Evolutionary conservation across 2,888 invertebrate genomes (phyloP).

Genomic region (Hemistola chrysoprasaria): DNA sequence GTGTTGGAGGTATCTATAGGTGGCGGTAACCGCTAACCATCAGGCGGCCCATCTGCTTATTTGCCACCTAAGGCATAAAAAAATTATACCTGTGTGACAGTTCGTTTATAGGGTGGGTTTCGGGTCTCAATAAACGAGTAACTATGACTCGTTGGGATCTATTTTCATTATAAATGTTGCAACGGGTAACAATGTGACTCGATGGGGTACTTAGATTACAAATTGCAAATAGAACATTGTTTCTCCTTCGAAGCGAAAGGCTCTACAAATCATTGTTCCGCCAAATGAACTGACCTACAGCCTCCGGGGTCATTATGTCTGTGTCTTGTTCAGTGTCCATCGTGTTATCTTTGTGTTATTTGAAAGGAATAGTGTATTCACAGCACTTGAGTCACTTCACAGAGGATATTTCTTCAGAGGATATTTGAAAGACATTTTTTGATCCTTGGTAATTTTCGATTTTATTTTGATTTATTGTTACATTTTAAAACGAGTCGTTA

Average conservation of each 20-base stretch:
- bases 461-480: not conserved
- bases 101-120: too few relatives aligned
- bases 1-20: too few relatives aligned
- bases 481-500: constrained; percentile 4
- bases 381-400: constrained; percentile 10
- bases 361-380: constrained; percentile 18
- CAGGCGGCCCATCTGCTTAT: too few relatives aligned
- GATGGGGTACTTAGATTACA: too few relatives aligned
- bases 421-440: not conserved
- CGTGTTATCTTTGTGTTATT: constrained; percentile 43
- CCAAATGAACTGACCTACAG: constrained; percentile 68
- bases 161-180: too few relatives aligned
- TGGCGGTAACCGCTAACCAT: too few relatives aligned
- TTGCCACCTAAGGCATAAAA: too few relatives aligned
- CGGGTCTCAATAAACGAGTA: too few relatives aligned
- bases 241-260: constrained; percentile 12
- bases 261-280: constrained; percentile 32
- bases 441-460: constrained; percentile 4
- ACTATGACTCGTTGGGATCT: too few relatives aligned
- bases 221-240: constrained; percentile 9
- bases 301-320: constrained; percentile 66
- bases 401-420: not conserved
- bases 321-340: constrained; percentile 63
- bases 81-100: too few relatives aligned
- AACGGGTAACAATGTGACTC: too few relatives aligned